Evolutionary conservation across 2,797 vertebrate species (phyloP), one percentile per base, ranked within the genome.

Genomic region (Euthynnus affinis): DNA sequence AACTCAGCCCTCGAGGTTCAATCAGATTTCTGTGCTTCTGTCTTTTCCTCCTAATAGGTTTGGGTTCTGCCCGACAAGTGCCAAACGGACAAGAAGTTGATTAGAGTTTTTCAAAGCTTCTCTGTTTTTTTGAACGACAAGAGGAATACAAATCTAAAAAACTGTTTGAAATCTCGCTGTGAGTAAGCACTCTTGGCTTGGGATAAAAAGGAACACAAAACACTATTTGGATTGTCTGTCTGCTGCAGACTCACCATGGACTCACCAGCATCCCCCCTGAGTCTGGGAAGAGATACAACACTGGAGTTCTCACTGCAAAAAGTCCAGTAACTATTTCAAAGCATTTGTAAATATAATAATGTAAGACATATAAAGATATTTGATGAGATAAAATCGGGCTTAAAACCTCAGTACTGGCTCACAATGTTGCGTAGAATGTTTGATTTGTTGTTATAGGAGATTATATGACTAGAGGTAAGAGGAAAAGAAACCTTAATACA

Each of bases 101-200:
- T 59, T 9, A 37, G 23, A 63, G 27, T 15, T 22, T 80, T 74
- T 80, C 63, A 66, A 53, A 82, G 4, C 23, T 9, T 5, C 4
- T 0, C 6, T 44, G 9, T 29, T 53, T 59, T 32, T 65, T 15
- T 27, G 3, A 58, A 52, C 53, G 22, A 53, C 17, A 10, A 23
- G 3, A 46, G 14, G 22, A 79, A 23, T 27, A 25, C 32, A 62
- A 25, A 46, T 57, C 15, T 32, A 22, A 52, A 51, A 34, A 58
- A 34, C 7, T 40, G 22, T 52, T 51, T 0, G 1, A 12, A 57
- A 29, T 56, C 6, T 55, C 27, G n/a, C 27, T 51, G 23, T 6
- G 6, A 42, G n/a, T n/a, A 22, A 62, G 40, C 29, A 25, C 20
- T 40, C 22, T 48, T 27, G 22, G 27, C 34, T 27, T 40, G 17